These are phyloP conservation scores for Leptinotarsa lineolata DNA, from an alignment of 1,140 invertebrate genomes.

Conservation along the genomic window DNA sequence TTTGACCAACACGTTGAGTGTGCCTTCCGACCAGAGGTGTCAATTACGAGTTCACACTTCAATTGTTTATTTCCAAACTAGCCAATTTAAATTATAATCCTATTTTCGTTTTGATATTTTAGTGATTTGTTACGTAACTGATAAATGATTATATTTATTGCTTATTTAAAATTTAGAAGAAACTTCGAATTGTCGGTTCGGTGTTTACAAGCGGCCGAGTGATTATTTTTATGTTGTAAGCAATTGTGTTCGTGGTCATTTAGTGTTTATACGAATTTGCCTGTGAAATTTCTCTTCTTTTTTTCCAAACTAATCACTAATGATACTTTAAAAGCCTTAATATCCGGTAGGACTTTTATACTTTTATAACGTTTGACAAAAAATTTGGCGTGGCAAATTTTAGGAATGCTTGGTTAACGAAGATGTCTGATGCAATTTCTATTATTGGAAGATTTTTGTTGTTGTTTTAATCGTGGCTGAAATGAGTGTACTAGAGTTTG, in stretches of 20 bases:
- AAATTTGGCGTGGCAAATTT: constrained; percentile 4
- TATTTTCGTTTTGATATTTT: constrained; percentile 31
- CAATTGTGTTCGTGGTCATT: constrained; percentile 8
- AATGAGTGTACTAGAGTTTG: not conserved
- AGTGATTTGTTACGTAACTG: constrained; percentile 16
- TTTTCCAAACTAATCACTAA: not conserved
- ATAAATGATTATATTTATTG: constrained; percentile 14
- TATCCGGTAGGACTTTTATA: constrained; percentile 21
- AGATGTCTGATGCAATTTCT: not conserved
- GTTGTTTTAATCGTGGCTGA: not conserved
- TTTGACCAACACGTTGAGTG: not conserved
- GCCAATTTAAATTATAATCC: constrained; percentile 8
- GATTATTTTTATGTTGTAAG: not conserved
- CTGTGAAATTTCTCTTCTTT: not conserved
- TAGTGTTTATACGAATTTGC: constrained; percentile 1
- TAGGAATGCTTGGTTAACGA: not conserved
- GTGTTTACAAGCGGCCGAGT: too few relatives aligned
- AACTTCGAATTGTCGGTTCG: not conserved
- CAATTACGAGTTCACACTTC: not conserved
- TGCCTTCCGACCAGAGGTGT: not conserved
- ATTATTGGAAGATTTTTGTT: not conserved
- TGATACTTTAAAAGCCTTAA: constrained; percentile 7
- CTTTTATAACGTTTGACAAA: constrained; percentile 18
- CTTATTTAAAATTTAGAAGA: not conserved
- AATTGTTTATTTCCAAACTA: constrained; percentile 12